Evolutionary conservation across 64 coral and sea anemone species (phyloP).

Genomic region (Astreopora myriophthalma): DNA sequence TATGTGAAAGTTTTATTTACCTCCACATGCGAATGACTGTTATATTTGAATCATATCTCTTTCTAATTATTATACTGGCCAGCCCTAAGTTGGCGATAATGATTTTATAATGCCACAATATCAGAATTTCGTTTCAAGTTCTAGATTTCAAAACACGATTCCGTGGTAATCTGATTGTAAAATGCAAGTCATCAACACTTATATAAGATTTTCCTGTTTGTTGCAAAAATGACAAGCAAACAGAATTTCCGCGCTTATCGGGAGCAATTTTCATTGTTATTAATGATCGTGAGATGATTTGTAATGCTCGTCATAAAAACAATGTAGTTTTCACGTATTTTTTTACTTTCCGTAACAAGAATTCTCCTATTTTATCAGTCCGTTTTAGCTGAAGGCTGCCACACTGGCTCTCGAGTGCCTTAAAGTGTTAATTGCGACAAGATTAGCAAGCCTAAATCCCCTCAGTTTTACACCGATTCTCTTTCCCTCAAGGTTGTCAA

Average conservation of each 20-base stretch:
- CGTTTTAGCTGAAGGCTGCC: too few relatives aligned
- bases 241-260: not conserved
- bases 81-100: not conserved
- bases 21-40: not conserved
- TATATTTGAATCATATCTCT: not conserved
- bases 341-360: not conserved
- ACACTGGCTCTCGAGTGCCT: too few relatives aligned
- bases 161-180: not conserved
- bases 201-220: not conserved
- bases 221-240: not conserved
- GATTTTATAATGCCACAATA: not conserved
- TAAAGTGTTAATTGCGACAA: not conserved
- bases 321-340: not conserved
- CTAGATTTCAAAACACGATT: not conserved
- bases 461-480: not conserved
- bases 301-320: not conserved
- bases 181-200: not conserved
- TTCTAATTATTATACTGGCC: not conserved
- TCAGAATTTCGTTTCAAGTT: not conserved
- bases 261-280: not conserved
- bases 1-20: not conserved
- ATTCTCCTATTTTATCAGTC: not conserved
- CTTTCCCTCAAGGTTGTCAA: not conserved
- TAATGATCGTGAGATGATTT: not conserved
- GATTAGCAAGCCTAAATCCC: not conserved